phyloP scores from a whole-genome alignment of 1,140 invertebrate species.

The Cryptotermes secundus region DNA sequence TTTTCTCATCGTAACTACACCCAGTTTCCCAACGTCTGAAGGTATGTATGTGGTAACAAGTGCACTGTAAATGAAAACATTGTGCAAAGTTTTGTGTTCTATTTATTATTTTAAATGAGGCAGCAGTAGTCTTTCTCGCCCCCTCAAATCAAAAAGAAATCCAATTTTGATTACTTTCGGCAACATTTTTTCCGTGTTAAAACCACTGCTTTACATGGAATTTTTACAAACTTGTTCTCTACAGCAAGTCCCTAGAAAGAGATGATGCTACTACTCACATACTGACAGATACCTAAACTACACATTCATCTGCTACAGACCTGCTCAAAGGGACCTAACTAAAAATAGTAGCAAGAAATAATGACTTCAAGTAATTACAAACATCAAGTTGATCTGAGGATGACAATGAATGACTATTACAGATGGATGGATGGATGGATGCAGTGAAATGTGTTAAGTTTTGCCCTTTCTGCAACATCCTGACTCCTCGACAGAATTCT shows the following conservation, averaged over 20 bases:
- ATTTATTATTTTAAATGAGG: slow-evolving; percentile 5
- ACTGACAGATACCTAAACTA: slow-evolving; percentile 22
- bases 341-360: slow-evolving; percentile 25
- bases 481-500: neutral
- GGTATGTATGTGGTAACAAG: slow-evolving; percentile 1
- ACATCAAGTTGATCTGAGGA: slow-evolving; percentile 23
- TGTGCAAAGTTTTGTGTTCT: neutral
- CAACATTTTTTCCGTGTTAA: neutral
- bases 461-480: slow-evolving; percentile 10
- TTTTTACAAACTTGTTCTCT: slow-evolving; percentile 7
- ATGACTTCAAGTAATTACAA: slow-evolving; percentile 25
- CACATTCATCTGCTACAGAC: neutral
- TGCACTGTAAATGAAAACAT: neutral
- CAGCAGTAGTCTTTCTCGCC: neutral
- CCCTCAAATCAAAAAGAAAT: neutral
- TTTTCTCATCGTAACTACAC: too few species aligned
- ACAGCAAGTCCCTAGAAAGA: slow-evolving; percentile 14
- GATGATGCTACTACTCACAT: neutral
- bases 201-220: neutral
- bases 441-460: neutral
- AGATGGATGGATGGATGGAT: neutral
- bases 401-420: neutral
- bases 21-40: neutral
- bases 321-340: slow-evolving; percentile 20
- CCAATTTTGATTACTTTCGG: neutral